These are phyloP conservation scores for Microctonus aethiopoides DNA, from an alignment of 2,888 invertebrate species.

Conservation along the genomic window DNA sequence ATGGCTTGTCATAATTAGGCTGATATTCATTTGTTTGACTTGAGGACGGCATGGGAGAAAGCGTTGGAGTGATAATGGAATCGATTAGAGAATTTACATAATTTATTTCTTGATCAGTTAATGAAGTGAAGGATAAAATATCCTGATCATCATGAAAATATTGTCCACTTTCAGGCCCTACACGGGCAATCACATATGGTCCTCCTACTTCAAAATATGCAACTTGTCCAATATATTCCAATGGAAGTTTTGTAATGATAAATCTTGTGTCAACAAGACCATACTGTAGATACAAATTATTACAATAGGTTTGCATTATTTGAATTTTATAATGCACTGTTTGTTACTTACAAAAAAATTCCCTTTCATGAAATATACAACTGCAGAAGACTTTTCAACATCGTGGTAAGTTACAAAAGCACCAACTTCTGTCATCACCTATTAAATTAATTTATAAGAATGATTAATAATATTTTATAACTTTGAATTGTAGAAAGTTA, in stretches of 20 bases:
- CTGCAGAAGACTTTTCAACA: not conserved
- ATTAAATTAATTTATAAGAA: not conserved
- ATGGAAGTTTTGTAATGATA: not conserved
- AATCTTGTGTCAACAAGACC: not conserved
- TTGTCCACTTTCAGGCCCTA: not conserved
- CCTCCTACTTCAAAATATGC: not conserved
- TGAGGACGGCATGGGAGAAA: too few species aligned
- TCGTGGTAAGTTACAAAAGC: not conserved
- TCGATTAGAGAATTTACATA: not conserved
- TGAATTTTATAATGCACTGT: too few species aligned
- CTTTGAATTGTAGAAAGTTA: too few species aligned
- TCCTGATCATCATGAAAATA: not conserved
- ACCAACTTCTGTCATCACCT: not conserved
- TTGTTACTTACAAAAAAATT: not conserved
- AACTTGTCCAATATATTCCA: not conserved
- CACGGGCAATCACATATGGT: not conserved
- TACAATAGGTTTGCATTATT: not conserved
- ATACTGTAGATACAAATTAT: not conserved
- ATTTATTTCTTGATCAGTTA: not conserved
- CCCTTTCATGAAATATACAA: not conserved
- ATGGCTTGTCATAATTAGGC: too few species aligned
- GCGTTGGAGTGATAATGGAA: too few species aligned
- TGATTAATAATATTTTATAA: not conserved
- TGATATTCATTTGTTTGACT: too few species aligned
- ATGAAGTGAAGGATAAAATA: not conserved